These are phyloP conservation scores for Carpatolechia fugitivella DNA, from an alignment of 2,888 invertebrate genomes.

Conservation along the genomic window DNA sequence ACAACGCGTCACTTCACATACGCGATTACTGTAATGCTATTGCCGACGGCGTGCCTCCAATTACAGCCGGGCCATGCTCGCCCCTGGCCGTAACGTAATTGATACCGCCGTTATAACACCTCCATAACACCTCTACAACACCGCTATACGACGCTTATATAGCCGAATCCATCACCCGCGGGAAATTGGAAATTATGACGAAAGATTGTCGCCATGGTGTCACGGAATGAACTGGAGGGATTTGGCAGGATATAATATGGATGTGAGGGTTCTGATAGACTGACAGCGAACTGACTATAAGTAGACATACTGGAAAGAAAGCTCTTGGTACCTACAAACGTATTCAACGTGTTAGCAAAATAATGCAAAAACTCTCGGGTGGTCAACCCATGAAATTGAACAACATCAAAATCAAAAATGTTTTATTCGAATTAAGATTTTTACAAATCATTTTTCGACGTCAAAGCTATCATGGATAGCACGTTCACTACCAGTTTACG, in stretches of 20 bases:
- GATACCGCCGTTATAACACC: constrained; percentile 7
- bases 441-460: too few species aligned
- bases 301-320: too few species aligned
- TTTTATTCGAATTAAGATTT: too few species aligned
- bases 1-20: constrained; percentile 49
- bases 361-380: too few species aligned
- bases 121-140: neutral
- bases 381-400: too few species aligned
- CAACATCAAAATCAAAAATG: too few species aligned
- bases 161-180: constrained; percentile 10
- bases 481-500: too few species aligned
- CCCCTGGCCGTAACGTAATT: constrained; percentile 1
- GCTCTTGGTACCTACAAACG: too few species aligned
- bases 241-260: neutral
- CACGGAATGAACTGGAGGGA: neutral
- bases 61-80: neutral
- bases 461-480: too few species aligned
- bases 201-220: constrained; percentile 7
- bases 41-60: constrained; percentile 6
- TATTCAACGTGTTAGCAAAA: too few species aligned
- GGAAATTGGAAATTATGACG: constrained; percentile 18
- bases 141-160: neutral
- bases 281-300: too few species aligned
- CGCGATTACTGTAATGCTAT: constrained; percentile 40
- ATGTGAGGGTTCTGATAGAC: too few species aligned